Evolutionary conservation across 2,113 vertebrate genomes (phyloP).

Genomic region (Ciconia stormi): DNA sequence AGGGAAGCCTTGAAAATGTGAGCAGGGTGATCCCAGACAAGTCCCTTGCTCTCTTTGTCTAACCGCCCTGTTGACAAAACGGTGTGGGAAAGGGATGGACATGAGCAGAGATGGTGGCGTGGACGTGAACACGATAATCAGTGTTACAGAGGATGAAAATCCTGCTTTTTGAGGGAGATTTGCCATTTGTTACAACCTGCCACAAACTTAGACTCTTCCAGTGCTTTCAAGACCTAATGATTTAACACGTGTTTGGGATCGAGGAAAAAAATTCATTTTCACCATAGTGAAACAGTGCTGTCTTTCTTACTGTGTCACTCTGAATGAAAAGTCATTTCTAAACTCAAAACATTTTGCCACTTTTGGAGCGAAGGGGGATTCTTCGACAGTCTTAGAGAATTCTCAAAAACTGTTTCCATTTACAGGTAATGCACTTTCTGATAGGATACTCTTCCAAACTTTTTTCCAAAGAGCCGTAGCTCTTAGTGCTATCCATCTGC

Average conservation of each 20-base stretch:
- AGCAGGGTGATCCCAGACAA: not conserved
- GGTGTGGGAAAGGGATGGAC: not conserved
- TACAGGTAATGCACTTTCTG: not conserved
- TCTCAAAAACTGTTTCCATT: not conserved
- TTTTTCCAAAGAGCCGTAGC: not conserved
- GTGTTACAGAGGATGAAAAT: accelerated
- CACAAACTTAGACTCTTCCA: not conserved
- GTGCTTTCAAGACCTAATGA: not conserved
- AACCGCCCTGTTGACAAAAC: not conserved
- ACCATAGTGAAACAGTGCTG: accelerated
- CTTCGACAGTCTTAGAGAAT: not conserved
- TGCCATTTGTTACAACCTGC: not conserved
- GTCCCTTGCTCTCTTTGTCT: not conserved
- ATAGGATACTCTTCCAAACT: not conserved
- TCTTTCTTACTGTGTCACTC: not conserved
- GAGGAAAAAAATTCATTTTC: not conserved
- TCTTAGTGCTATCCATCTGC: not conserved
- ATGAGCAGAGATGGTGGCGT: not conserved
- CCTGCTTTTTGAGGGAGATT: not conserved
- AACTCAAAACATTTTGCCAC: not conserved
- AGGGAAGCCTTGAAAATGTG: not conserved
- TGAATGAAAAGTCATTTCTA: not conserved
- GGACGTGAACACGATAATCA: accelerated
- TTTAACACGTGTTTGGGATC: accelerated
- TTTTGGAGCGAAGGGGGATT: not conserved